A percentile compares a stretch with the other conserved stretches of the same genome.
Conservation (phyloP, 2,888 invertebrate genomes). For the Zhengitettix transpicula region DNA sequence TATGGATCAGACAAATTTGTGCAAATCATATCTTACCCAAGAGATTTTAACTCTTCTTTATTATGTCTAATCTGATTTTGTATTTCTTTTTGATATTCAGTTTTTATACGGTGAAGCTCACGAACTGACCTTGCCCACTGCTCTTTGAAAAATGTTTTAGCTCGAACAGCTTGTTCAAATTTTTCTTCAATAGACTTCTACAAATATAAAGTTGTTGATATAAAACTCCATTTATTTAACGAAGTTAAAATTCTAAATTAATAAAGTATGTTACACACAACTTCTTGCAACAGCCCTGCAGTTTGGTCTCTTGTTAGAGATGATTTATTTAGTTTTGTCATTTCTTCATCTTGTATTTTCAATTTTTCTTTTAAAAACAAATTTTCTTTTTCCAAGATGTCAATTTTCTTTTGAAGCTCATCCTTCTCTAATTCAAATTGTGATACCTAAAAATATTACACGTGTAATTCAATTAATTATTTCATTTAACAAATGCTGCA, state of each 20-base stretch:
- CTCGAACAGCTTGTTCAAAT: constrained; percentile 40
- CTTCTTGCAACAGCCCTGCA: constrained; percentile 44
- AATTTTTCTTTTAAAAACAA: constrained; percentile 20
- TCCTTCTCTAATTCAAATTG: constrained; percentile 14
- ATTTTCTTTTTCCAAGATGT: constrained; percentile 22
- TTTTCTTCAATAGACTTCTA: constrained; percentile 47
- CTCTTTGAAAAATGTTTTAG: constrained; percentile 58
- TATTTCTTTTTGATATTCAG: constrained; percentile 33
- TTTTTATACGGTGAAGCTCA: constrained; percentile 46
- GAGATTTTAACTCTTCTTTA: constrained; percentile 21
- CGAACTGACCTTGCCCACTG: constrained; percentile 53
- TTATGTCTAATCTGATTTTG: constrained; percentile 34
- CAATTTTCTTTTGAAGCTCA: constrained; percentile 22
- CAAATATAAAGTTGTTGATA: not conserved
- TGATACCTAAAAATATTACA: not conserved
- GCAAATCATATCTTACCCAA: constrained; percentile 15
- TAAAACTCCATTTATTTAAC: too few relatives aligned
- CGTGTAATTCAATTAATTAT: not conserved
- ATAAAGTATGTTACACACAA: constrained; percentile 27
- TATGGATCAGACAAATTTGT: too few relatives aligned
- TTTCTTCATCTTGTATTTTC: constrained; percentile 20
- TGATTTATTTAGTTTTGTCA: constrained; percentile 33
- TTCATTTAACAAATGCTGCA: too few relatives aligned
- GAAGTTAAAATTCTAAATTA: not conserved
- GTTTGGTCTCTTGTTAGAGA: constrained; percentile 49